Evolutionary conservation across 2,888 invertebrate species (phyloP), one percentile per base, ranked within the genome.

Genomic region (Drosophila lutescens): DNA sequence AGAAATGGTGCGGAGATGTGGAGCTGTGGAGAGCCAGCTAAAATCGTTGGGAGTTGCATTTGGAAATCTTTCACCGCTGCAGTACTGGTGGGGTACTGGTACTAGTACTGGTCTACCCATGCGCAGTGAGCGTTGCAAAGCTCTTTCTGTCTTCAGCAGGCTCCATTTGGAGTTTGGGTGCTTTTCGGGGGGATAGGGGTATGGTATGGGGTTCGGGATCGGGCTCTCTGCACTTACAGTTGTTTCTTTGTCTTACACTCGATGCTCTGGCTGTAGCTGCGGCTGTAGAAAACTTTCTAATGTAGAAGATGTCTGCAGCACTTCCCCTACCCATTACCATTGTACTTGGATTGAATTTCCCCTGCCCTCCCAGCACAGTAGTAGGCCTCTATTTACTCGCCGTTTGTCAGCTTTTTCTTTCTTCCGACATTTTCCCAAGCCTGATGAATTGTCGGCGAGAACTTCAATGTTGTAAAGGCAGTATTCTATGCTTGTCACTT

Each of bases 261-360:
- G 54, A 43, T 61, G 74, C 36, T 41, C 26, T 9, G 43, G 20
- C 10, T 23, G 44, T 44, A n/a, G 71, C 70, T 23, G 44, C 26
- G 9, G 71, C 70, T 77, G 71, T 44, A 78, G 81, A 80, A 89
- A 88, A 89, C 89, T 89, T 89, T 86, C 80, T 84, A 88, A 81
- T 88, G 76, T 80, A 86, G 89, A 86, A 86, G 86, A 69, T 76
- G 77, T 82, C 80, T 79, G 83, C 74, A 53, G 56, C 63, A 74
- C 55, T 70, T 66, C 66, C 61, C 59, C 68, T 40, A 43, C 73
- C 59, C 65, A 34, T 34, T 12, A 34, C 34, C 34, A 38, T 63
- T 47, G 67, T 67, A 43, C 58, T 71, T 74, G 72, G 80, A 80
- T 88, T 80, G 76, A 76, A 84, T 73, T 76, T 70, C 46, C 56